Base-by-base conservation (phyloP, 1,140 invertebrate species). In the Sminthurinus signatus region DNA sequence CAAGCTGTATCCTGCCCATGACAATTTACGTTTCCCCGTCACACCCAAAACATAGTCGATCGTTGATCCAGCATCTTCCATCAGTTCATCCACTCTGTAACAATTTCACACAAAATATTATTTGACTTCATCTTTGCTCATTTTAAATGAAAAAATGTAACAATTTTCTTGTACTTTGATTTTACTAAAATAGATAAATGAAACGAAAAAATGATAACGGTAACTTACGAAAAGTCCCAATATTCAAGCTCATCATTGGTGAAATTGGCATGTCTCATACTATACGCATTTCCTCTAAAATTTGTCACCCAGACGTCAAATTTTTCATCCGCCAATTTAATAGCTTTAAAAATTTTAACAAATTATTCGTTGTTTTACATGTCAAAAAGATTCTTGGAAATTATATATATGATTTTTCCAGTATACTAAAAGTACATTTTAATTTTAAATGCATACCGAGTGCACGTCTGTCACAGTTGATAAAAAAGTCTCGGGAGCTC, bases 1-100 rank as follows among this genome's bases (percentile, higher is more conserved):
- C 15, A 64, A 21, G n/a, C 56, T 60, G 63, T 88, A 84, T 0
- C 85, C 88, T 1, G 88, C 73, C 73, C 88, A 90, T 62, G 76
- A 76, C 0, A 89, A 44, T 63, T 81, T 76, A 50, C 76, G 50
- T 46, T 78, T 73, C 0, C 76, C 74, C 0, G 85, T 85, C 1
- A 57, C 67, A 4, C 80, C 73, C 1, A 88, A 69, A 12, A 85
- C 78, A 62, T 83, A 80, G 67, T 89, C 67, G 23, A 65, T 64
- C 10, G 25, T 27, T 2, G 65, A 48, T 68, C 73, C 4, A 75
- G 77, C 65, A 80, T 83, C 39, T 68, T 76, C 70, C 29, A 61
- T 42, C 0, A 59, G 31, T 21, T 57, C 50, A 25, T 66, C 64
- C 10, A 66, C 60, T 15, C 64, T 65, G 36, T 39, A 43, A n/a